Evolutionary conservation across 2,888 invertebrate species (phyloP).

Genomic region (Arge pagana): DNA sequence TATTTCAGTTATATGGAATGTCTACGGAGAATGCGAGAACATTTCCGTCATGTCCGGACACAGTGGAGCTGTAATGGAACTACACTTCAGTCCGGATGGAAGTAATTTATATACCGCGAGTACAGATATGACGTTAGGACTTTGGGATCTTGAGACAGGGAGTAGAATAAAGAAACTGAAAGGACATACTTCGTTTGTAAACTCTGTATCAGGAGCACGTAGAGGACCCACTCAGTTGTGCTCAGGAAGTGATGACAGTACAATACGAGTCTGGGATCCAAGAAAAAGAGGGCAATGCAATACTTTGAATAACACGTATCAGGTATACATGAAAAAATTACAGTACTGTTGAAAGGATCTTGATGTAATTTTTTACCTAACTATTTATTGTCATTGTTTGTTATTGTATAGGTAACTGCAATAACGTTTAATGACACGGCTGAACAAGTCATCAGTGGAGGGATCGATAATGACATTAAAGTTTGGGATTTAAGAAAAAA

Average conservation of each 20-base stretch:
- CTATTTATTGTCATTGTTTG: constrained; percentile 3
- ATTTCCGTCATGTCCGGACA: constrained; percentile 92
- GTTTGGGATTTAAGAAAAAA: constrained; percentile 96
- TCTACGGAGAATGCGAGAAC: constrained; percentile 98
- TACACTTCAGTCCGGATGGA: constrained; percentile 86
- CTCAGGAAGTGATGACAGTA: constrained; percentile 94
- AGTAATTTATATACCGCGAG: constrained; percentile 86
- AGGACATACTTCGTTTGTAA: constrained; percentile 79
- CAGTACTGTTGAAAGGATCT: not conserved
- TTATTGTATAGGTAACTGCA: constrained; percentile 67
- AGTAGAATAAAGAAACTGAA: constrained; percentile 87
- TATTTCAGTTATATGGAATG: constrained; percentile 84
- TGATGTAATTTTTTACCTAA: not conserved
- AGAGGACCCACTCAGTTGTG: constrained; percentile 89
- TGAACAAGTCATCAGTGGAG: constrained; percentile 92
- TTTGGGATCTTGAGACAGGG: constrained; percentile 94
- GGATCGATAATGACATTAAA: constrained; percentile 97
- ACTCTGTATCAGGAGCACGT: constrained; percentile 74
- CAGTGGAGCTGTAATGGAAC: constrained; percentile 92
- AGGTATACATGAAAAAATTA: constrained; percentile 54
- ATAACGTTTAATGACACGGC: constrained; percentile 95
- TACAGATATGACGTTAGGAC: constrained; percentile 91
- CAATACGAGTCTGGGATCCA: constrained; percentile 91
- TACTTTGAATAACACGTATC: constrained; percentile 74
- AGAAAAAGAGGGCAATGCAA: constrained; percentile 81